Conservation (phyloP, 2,797 vertebrate genomes). For the Pelodytes ibericus region DNA sequence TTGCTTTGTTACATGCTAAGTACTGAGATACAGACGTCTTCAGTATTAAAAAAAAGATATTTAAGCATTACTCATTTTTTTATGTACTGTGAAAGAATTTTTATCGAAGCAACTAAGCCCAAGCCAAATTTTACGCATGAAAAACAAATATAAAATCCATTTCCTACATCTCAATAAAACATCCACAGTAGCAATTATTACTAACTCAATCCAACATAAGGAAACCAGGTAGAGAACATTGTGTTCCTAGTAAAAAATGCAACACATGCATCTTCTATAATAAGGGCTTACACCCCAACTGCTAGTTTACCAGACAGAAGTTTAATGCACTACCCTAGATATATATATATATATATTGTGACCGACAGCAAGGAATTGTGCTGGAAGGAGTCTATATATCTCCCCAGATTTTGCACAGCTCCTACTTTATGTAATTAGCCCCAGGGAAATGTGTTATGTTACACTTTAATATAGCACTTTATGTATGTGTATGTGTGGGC, state of each 20-base stretch:
- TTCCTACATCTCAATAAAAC: conserved; percentile 30
- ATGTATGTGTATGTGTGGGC: too few relatives aligned
- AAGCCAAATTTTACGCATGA: conserved; percentile 25
- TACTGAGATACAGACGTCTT: not conserved
- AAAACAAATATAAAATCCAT: conserved; percentile 41
- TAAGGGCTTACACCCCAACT: not conserved
- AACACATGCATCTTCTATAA: conserved; percentile 15
- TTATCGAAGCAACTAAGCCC: conserved; percentile 7
- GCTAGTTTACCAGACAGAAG: not conserved
- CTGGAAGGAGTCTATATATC: too few relatives aligned
- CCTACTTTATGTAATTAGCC: too few relatives aligned
- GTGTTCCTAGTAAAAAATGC: conserved; percentile 17
- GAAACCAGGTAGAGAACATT: conserved; percentile 19
- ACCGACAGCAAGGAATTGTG: too few relatives aligned
- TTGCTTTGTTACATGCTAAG: not conserved
- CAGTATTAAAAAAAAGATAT: not conserved
- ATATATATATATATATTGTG: not conserved
- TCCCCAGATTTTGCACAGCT: too few relatives aligned
- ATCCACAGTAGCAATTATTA: conserved; percentile 27
- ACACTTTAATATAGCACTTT: too few relatives aligned
- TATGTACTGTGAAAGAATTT: not conserved
- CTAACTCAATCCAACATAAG: conserved; percentile 43
- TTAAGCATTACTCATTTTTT: not conserved
- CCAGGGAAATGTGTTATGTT: too few relatives aligned
- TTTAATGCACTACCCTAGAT: not conserved